Evolutionary conservation across 2,888 invertebrate genomes (phyloP).

Genomic region (Malachius bipustulatus): DNA sequence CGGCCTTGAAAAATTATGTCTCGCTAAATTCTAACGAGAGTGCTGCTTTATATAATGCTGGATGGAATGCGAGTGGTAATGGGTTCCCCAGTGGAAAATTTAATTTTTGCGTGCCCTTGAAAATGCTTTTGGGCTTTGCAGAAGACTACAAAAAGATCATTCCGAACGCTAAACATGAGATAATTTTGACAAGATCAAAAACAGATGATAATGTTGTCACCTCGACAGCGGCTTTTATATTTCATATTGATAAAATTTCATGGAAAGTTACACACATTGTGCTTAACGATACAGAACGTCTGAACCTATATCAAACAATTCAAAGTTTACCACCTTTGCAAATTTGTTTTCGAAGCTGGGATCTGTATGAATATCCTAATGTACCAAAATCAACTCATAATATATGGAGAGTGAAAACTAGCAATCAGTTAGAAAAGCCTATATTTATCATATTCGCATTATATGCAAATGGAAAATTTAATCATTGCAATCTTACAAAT

Average conservation of each 20-base stretch:
- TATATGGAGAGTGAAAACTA: conserved; percentile 27
- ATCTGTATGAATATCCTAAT: conserved; percentile 30
- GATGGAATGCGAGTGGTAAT: no score
- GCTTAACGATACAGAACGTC: conserved; percentile 17
- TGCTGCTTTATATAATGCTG: no score
- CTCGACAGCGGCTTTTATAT: conserved; percentile 8
- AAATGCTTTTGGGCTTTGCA: no score
- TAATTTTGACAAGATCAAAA: no score
- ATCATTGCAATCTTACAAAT: conserved; percentile 27
- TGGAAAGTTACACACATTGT: conserved; percentile 20
- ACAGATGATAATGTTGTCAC: no score
- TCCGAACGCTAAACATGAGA: no score
- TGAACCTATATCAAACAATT: conserved; percentile 15
- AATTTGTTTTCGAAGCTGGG: conserved; percentile 29
- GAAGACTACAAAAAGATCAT: no score
- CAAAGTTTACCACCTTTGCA: conserved; percentile 12
- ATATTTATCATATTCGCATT: conserved; percentile 29
- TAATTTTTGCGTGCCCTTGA: no score
- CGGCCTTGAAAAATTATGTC: no score
- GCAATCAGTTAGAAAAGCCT: conserved; percentile 28
- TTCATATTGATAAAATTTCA: conserved; percentile 15
- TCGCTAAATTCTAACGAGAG: no score
- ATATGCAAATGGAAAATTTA: conserved; percentile 27
- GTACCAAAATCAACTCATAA: conserved; percentile 26
- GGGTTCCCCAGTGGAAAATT: no score